Conservation (phyloP, 2,888 invertebrate species). For the Lasioglossum marginatum region DNA sequence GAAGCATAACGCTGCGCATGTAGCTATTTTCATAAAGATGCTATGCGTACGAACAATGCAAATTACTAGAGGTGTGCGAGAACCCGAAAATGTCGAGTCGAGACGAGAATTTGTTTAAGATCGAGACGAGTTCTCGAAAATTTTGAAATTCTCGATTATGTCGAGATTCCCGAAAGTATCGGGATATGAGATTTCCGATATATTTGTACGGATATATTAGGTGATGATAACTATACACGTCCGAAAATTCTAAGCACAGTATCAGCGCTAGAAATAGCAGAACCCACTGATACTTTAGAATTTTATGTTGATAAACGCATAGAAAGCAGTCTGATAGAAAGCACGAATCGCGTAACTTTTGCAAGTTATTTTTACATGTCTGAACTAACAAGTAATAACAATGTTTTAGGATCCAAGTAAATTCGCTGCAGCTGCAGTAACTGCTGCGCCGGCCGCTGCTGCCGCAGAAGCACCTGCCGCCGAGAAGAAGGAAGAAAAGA, state of each 20-base stretch:
- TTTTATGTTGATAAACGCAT: slow-evolving; percentile 72
- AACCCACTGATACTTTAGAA: slow-evolving; percentile 83
- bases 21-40: too few species aligned
- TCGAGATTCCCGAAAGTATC: too few species aligned
- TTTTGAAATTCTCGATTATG: too few species aligned
- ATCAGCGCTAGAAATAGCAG: slow-evolving; percentile 85
- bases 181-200: too few species aligned
- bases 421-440: slow-evolving; percentile 90
- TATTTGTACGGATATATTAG: slow-evolving; percentile 9
- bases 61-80: too few species aligned
- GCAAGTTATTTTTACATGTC: background rate
- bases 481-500: slow-evolving; percentile 90
- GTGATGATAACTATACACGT: slow-evolving; percentile 78
- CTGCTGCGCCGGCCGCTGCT: slow-evolving; percentile 87
- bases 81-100: too few species aligned
- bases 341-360: background rate
- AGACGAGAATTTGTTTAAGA: too few species aligned
- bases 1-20: too few species aligned
- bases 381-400: slow-evolving; percentile 54
- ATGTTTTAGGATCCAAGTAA: slow-evolving; percentile 95
- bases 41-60: too few species aligned
- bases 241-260: slow-evolving; percentile 76
- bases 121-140: too few species aligned
- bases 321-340: slow-evolving; percentile 76
- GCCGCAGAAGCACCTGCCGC: slow-evolving; percentile 88